A percentile compares a stretch with the other conserved stretches of the same genome.
Conservation (phyloP, 1,140 invertebrate species). For the Hypothenemus hampei region DNA sequence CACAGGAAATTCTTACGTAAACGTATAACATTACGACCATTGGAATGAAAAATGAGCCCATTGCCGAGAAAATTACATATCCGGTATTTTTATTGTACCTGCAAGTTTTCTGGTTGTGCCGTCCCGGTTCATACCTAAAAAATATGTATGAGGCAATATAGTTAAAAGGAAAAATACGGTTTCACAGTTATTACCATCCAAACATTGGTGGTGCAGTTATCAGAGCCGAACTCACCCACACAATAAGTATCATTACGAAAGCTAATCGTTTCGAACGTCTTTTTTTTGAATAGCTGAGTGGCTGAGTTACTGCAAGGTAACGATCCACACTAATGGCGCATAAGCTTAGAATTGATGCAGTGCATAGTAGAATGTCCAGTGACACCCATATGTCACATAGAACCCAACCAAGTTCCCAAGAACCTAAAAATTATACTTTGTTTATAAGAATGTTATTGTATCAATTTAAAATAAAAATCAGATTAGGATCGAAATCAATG, state of each 20-base stretch:
- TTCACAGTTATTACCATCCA: conserved; percentile 57
- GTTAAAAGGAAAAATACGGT: no score
- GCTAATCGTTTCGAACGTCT: conserved; percentile 73
- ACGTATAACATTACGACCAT: conserved; percentile 89
- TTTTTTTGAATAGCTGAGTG: conserved; percentile 72
- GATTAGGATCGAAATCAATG: no score
- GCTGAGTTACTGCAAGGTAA: conserved; percentile 82
- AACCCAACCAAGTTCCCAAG: conserved; percentile 57
- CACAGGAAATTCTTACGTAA: conserved; percentile 82
- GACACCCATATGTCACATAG: conserved; percentile 89
- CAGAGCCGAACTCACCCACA: conserved; percentile 74
- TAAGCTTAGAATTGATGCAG: conserved; percentile 73
- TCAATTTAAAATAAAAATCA: no score
- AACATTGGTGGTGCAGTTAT: conserved; percentile 82
- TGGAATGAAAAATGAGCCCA: conserved; percentile 90
- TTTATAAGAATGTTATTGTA: no score
- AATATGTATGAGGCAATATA: no score
- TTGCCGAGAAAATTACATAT: conserved; percentile 86
- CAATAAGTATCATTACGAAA: conserved; percentile 71
- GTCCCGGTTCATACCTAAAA: conserved; percentile 62
- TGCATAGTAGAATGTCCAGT: conserved; percentile 88
- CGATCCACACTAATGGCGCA: conserved; percentile 82
- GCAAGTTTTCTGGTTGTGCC: conserved; percentile 52
- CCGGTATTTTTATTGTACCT: conserved; percentile 75
- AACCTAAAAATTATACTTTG: background rate